phyloP scores from a whole-genome alignment of 2,888 invertebrate genomes.

The Erannis defoliaria region DNA sequence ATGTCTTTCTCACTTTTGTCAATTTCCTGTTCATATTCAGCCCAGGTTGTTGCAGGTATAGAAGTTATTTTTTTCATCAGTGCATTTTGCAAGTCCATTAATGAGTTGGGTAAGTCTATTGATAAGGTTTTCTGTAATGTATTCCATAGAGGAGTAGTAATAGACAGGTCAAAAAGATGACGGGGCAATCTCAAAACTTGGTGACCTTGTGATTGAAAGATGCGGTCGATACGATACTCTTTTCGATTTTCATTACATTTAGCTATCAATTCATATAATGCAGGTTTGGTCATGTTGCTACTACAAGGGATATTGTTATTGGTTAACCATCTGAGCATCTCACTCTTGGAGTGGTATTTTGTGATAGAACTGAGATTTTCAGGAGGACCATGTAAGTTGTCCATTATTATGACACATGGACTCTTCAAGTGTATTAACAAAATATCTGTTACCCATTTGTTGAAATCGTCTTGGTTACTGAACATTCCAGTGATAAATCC shows the following conservation, averaged over 20 bases:
- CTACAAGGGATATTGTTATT: conserved; percentile 60
- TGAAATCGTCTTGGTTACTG: conserved; percentile 53
- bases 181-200: conserved; percentile 60
- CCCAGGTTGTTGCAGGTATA: conserved; percentile 17
- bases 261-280: conserved; percentile 61
- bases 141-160: conserved; percentile 59
- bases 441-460: conserved; percentile 64
- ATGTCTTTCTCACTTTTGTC: conserved; percentile 51
- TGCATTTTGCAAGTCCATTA: conserved; percentile 19
- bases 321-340: conserved; percentile 61
- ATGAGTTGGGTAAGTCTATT: neutral
- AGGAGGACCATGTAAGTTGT: conserved; percentile 51
- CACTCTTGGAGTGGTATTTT: conserved; percentile 58
- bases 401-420: conserved; percentile 60
- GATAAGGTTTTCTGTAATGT: conserved; percentile 34
- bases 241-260: conserved; percentile 42
- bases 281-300: conserved; percentile 57
- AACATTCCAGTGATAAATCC: conserved; percentile 57
- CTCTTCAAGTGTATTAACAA: conserved; percentile 51
- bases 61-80: conserved; percentile 16
- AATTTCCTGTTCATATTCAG: conserved; percentile 42
- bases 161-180: conserved; percentile 57
- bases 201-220: conserved; percentile 62
- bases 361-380: conserved; percentile 48
- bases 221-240: conserved; percentile 52